These are phyloP conservation scores for Corythaixoides concolor DNA, from an alignment of 2,113 vertebrate species.

Conservation along the genomic window DNA sequence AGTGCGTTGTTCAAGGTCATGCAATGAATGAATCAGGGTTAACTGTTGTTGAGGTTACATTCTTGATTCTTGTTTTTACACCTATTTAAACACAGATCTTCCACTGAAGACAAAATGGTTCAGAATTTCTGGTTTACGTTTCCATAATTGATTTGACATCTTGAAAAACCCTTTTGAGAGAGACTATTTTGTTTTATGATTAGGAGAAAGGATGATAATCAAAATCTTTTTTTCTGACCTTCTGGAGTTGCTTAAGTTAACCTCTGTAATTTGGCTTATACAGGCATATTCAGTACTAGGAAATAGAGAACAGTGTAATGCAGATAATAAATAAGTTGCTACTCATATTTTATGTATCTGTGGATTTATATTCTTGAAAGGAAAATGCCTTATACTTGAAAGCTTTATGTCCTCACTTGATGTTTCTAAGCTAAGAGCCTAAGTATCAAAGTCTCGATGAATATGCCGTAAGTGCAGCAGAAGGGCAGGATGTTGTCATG, in stretches of 20 bases:
- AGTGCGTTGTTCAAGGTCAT: background rate
- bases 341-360: background rate
- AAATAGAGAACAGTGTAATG: background rate
- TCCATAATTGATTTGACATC: background rate
- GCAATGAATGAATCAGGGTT: background rate
- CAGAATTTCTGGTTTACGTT: background rate
- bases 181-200: background rate
- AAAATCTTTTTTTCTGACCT: background rate
- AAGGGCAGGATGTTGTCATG: background rate
- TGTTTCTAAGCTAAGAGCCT: background rate
- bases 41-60: background rate
- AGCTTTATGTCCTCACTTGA: background rate
- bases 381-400: background rate
- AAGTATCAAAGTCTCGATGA: background rate
- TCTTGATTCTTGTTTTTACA: background rate
- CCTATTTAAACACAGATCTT: background rate
- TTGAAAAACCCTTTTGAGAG: background rate
- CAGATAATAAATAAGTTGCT: background rate
- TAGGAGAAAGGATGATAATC: background rate
- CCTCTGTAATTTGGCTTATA: background rate
- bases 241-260: background rate
- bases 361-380: background rate
- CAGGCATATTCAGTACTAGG: background rate
- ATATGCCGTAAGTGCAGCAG: background rate
- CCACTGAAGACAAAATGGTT: background rate